Percentiles rank a stretch among this genome's conserved stretches.
Evolutionary conservation across 2,888 invertebrate species (phyloP).

Genomic region (Minunthozetes semirufus): DNA sequence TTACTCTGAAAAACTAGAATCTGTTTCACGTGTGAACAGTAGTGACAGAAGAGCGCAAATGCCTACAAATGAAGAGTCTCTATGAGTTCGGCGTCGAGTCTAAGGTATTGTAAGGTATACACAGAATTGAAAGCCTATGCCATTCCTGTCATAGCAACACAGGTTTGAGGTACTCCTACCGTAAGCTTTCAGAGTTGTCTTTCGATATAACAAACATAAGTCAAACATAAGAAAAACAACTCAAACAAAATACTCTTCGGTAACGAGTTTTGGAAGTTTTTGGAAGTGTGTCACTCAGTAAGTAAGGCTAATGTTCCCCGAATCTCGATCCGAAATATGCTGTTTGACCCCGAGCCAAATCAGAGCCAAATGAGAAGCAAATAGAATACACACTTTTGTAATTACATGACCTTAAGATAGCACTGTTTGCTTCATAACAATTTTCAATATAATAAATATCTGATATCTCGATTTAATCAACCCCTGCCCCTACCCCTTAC

Average conservation of each 20-base stretch:
- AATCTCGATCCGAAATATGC: conserved; percentile 13
- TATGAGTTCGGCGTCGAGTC: not conserved
- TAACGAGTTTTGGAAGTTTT: conserved; percentile 29
- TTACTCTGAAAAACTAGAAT: not conserved
- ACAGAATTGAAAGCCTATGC: not conserved
- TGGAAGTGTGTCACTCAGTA: conserved; percentile 23
- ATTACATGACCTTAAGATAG: not conserved
- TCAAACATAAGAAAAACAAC: not conserved
- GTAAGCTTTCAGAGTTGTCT: not conserved
- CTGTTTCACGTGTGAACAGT: conserved; percentile 17
- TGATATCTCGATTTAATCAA: not conserved
- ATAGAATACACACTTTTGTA: not conserved
- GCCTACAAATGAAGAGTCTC: conserved; percentile 4
- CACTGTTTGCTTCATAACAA: conserved; percentile 2
- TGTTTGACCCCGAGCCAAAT: conserved; percentile 2
- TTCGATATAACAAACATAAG: not conserved
- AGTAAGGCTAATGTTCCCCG: conserved; percentile 12
- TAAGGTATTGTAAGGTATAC: not conserved
- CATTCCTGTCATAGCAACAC: conserved; percentile 11
- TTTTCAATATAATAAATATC: not conserved
- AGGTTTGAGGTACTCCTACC: conserved; percentile 13
- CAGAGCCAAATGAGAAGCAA: not conserved
- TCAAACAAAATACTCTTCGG: not conserved
- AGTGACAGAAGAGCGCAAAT: conserved; percentile 13
- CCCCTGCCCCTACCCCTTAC: not conserved